phyloP scores from a whole-genome alignment of 2,797 vertebrate genomes.

The Takifugu ocellatus region DNA sequence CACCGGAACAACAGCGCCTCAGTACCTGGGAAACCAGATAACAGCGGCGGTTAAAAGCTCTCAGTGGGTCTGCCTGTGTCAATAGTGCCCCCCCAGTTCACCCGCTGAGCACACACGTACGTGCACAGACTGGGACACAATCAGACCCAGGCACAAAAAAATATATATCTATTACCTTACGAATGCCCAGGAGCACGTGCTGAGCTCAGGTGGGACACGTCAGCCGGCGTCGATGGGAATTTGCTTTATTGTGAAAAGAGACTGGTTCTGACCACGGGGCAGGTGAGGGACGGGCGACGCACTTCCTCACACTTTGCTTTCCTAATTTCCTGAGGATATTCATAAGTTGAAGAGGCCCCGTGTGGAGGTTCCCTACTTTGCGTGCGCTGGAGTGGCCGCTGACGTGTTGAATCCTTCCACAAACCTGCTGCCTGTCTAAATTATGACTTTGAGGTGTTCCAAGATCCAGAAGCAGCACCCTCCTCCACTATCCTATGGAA shows the following conservation, averaged over 20 bases:
- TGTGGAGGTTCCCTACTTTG: slow-evolving; percentile 12
- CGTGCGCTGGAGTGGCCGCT: slow-evolving; percentile 22
- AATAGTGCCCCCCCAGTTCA: slow-evolving; percentile 43
- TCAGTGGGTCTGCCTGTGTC: slow-evolving; percentile 53
- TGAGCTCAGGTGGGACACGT: too few relatives aligned
- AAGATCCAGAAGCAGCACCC: slow-evolving; percentile 52
- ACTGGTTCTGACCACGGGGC: neutral
- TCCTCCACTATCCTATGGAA: slow-evolving; percentile 50
- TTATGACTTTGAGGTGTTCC: slow-evolving; percentile 60
- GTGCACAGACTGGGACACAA: slow-evolving; percentile 15
- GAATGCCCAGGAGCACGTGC: neutral
- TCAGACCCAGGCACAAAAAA: too few relatives aligned
- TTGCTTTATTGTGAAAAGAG: too few relatives aligned
- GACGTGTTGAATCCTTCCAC: slow-evolving; percentile 27
- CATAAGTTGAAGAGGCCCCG: neutral
- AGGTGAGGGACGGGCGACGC: neutral
- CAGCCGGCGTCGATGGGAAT: too few relatives aligned
- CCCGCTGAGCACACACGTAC: slow-evolving; percentile 35
- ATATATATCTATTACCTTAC: neutral
- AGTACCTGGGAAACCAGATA: slow-evolving; percentile 72
- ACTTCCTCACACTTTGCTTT: slow-evolving; percentile 5
- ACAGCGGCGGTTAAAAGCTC: slow-evolving; percentile 52
- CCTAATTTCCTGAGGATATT: slow-evolving; percentile 3
- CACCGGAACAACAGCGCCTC: slow-evolving; percentile 56
- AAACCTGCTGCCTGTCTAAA: slow-evolving; percentile 38